Conservation (phyloP, 1,140 invertebrate genomes). For the Anastrepha ludens region DNA sequence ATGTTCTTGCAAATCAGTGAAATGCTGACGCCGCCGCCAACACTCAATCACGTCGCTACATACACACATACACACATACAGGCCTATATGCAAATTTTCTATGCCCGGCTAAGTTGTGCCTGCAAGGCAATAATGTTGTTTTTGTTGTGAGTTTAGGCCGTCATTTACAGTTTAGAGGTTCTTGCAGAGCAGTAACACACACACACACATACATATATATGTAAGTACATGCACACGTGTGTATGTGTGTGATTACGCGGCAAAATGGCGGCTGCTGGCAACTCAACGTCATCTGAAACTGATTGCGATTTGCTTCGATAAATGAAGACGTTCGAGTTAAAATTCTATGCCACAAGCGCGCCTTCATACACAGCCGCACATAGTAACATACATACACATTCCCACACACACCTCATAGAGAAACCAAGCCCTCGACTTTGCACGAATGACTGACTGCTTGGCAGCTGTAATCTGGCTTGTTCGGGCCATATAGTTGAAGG, state of each 20-base stretch:
- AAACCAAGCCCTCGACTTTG: neutral
- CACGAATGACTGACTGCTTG: conserved; percentile 30
- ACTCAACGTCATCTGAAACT: conserved; percentile 5
- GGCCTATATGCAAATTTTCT: conserved; percentile 22
- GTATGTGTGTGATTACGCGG: neutral
- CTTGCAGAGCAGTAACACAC: neutral
- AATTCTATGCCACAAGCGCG: conserved; percentile 39
- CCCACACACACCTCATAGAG: neutral
- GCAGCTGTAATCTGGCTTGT: conserved; percentile 30
- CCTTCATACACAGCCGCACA: too few species aligned
- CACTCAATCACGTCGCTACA: conserved; percentile 4
- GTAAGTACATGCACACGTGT: neutral
- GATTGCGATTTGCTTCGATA: conserved; percentile 44
- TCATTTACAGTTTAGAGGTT: conserved; percentile 29
- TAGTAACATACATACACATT: neutral
- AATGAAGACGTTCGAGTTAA: conserved; percentile 50
- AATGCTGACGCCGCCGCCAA: conserved; percentile 56
- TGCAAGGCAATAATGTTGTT: conserved; percentile 4
- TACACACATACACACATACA: neutral
- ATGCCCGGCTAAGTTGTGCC: neutral
- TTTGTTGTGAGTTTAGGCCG: conserved; percentile 28
- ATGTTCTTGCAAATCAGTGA: conserved; percentile 59
- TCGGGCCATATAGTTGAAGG: neutral
- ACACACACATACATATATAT: neutral
- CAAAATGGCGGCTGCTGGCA: conserved; percentile 24